Base-by-base conservation (phyloP, 2,797 vertebrate species). In the Sciurus vulgaris region DNA sequence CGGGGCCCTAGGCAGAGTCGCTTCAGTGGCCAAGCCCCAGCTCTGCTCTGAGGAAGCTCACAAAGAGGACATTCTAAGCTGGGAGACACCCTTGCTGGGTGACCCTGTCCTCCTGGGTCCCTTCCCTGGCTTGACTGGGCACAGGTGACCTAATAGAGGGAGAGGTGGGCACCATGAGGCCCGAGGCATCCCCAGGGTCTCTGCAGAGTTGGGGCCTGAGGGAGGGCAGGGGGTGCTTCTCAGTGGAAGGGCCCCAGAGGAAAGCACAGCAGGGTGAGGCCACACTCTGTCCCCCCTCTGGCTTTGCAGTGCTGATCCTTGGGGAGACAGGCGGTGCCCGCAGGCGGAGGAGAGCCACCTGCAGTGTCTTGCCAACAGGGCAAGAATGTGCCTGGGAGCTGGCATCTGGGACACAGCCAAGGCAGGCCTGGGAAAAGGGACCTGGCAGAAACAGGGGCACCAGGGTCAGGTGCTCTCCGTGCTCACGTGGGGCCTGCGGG, bases 351-450 rank as follows among this genome's bases (percentile, higher is more conserved):
- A 38, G 51, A 28, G n/a, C 3, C 14, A 7, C n/a, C 35, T 7
- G 20, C n/a, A 10, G 59, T 4, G 17, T 18, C 79, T 33, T 4
- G 26, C 26, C 44, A 35, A 20, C 20, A 67, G 44, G 59, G 35
- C 24, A 35, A 54, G 35, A 17, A 41, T 14, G 0, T 33, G 49
- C 47, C n/a, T 2, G 33, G 4, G 26, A 35, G 83, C 7, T 2
- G 0, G 2, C 14, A 3, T 5, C n/a, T 22, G 6, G n/a, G n/a
- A 13, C 2, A 1, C 0, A 10, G 11, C 7, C 5, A 2, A 22
- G n/a, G 44, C 13, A 51, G 51, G 11, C 5, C 41, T 49, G 20
- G 59, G 17, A 24, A 24, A 20, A 5, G 13, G 13, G 59, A 18
- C 3, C n/a, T 3, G 7, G 10, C 2, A 2, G 69, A 30, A 30